These are phyloP conservation scores for Drosophila ficusphila DNA, from an alignment of 1,140 invertebrate species.

Conservation along the genomic window DNA sequence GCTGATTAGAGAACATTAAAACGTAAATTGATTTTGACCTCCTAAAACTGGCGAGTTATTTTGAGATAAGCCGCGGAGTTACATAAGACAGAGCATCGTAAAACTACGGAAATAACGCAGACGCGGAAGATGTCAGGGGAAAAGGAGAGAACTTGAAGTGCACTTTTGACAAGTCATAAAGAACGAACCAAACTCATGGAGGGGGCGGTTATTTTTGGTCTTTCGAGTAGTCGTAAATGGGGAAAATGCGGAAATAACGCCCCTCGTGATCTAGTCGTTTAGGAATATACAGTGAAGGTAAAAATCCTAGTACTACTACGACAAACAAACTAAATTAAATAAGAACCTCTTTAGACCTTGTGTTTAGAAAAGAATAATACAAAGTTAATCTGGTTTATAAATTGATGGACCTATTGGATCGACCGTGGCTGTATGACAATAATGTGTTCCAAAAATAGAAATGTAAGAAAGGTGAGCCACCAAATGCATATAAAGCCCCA, in stretches of 20 bases:
- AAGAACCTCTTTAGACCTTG: too few species aligned
- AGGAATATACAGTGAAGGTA: conserved; percentile 2
- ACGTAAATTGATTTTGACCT: conserved; percentile 12
- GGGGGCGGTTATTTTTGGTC: conserved; percentile 45
- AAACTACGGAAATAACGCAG: conserved; percentile 3
- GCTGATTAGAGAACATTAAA: conserved; percentile 11
- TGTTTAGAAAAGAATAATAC: too few species aligned
- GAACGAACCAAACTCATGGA: conserved; percentile 27
- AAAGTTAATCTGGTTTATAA: too few species aligned
- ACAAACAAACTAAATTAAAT: too few species aligned
- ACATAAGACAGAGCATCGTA: conserved; percentile 28
- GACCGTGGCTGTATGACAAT: neutral
- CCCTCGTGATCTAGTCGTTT: conserved; percentile 17
- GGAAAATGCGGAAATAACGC: conserved; percentile 42
- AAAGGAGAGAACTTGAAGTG: conserved; percentile 25
- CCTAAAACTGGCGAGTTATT: conserved; percentile 7
- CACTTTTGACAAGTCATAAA: conserved; percentile 52
- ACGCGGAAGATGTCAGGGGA: conserved; percentile 29
- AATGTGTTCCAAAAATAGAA: conserved; percentile 34
- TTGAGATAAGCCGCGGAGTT: conserved; percentile 23
- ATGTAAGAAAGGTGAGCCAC: conserved; percentile 3
- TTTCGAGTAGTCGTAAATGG: conserved; percentile 39
- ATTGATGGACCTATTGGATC: too few species aligned
- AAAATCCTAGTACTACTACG: too few species aligned
- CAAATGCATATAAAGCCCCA: neutral